Base-by-base conservation (phyloP, 2,888 invertebrate genomes). In the Polylopha cassiicola region DNA sequence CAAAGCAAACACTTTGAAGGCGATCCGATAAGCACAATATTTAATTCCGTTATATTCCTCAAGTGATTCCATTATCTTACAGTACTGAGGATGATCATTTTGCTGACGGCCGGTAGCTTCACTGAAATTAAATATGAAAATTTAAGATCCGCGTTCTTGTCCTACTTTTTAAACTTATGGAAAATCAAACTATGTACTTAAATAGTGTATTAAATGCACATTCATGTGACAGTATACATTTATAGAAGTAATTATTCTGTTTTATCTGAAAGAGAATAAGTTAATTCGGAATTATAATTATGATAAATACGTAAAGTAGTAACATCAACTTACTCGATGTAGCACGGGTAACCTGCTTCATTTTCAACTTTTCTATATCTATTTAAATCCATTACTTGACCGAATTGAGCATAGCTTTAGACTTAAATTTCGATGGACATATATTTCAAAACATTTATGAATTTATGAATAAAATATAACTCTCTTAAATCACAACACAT, bases 11-110 rank as follows among this genome's bases (percentile, higher is more conserved):
- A 78, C 81, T 75, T 95, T 95, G 46, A 91, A 87, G 8, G 94
- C 93, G 44, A 92, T 89, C 49, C 93, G 87, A 62, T 95, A 94
- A 2, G 90, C 89, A 46, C 90, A 89, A 73, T 93, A 94, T 62
- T 91, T 91, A 43, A 94, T 90, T 29, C 85, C 87, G 60, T 92
- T 90, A 55, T 89, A 90, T 39, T 89, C 89, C 49, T 89, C 87
- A 14, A 92, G 66, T 22, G 79, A 74, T 47, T 87, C 81, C 59
- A 88, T 75, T 8, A 90, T 85, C 50, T 86, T 86, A 20, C 70
- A 61, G 73, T 89, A 91, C 46, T 87, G 82, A 10, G 89, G 90
- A 63, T 90, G 89, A 54, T 89, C 87, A 80, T 87, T 87, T 53
- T 87, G 86, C 50, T 86, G 81, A 37, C 72, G 67, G 27, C 86